Percentiles rank a stretch among this genome's conserved stretches.
Evolutionary conservation across 2,797 vertebrate species (phyloP).

Genomic region (Choloepus didactylus): DNA sequence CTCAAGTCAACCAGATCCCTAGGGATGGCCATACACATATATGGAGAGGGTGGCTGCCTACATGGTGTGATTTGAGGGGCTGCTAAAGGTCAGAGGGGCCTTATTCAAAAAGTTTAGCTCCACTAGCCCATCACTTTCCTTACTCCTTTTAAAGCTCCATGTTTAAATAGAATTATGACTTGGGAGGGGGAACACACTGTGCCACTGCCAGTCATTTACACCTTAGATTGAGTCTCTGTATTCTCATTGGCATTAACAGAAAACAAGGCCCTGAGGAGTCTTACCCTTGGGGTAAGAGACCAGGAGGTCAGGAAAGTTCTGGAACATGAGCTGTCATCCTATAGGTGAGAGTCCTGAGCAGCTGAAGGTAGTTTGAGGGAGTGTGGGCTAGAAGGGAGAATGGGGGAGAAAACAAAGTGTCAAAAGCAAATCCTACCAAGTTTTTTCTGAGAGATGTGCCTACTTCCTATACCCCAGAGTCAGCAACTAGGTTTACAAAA

Average conservation of each 20-base stretch:
- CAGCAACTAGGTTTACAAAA: slow-evolving; percentile 39
- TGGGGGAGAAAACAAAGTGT: neutral
- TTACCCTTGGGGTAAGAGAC: neutral
- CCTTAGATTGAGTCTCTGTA: neutral
- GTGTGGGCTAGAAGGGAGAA: slow-evolving; percentile 41
- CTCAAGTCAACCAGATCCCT: slow-evolving; percentile 5
- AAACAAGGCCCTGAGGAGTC: neutral
- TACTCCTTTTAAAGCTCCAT: slow-evolving; percentile 7
- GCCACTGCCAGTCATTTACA: slow-evolving; percentile 43
- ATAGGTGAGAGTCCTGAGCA: slow-evolving; percentile 1
- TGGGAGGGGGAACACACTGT: slow-evolving; percentile 12
- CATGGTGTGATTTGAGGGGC: slow-evolving; percentile 48
- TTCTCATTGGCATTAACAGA: slow-evolving; percentile 8
- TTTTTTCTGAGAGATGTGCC: slow-evolving; percentile 44
- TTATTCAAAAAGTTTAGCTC: slow-evolving; percentile 27
- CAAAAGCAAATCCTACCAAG: slow-evolving; percentile 48
- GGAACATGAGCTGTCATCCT: slow-evolving; percentile 1
- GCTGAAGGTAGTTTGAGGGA: neutral
- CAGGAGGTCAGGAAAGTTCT: slow-evolving; percentile 46
- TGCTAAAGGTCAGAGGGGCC: slow-evolving; percentile 6
- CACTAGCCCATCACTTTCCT: neutral
- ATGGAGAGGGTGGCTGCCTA: slow-evolving; percentile 36
- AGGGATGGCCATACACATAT: neutral
- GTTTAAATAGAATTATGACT: slow-evolving; percentile 29
- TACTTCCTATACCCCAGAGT: slow-evolving; percentile 44